Evolutionary conservation across 2,888 invertebrate genomes (phyloP).

Genomic region (Bimastos eiseni): DNA sequence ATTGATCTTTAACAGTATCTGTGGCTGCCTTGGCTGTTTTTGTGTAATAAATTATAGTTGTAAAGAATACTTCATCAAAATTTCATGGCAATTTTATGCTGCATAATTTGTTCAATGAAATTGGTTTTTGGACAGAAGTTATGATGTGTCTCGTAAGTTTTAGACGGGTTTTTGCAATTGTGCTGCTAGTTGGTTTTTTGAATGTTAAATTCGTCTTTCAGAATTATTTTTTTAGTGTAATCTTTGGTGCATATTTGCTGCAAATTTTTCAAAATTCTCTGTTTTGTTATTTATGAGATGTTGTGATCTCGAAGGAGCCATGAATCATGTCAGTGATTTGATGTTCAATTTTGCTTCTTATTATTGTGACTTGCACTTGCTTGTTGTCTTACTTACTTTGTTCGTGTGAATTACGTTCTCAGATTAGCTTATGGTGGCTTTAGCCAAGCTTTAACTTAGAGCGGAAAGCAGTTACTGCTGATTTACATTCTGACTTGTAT

Average conservation of each 20-base stretch:
- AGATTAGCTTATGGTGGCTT: background rate
- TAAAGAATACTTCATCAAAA: slow-evolving; percentile 6
- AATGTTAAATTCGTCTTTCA: background rate
- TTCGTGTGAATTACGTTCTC: background rate
- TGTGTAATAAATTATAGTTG: background rate
- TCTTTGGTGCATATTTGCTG: background rate
- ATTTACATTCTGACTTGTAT: background rate
- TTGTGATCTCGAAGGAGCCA: background rate
- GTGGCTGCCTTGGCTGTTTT: background rate
- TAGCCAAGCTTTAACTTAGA: background rate
- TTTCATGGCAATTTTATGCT: background rate
- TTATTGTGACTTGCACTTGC: slow-evolving; percentile 13
- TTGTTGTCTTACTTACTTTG: background rate
- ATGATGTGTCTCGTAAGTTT: background rate
- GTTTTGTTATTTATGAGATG: background rate
- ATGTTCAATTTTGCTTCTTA: slow-evolving; percentile 13
- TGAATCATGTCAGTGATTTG: slow-evolving; percentile 13
- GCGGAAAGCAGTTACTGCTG: background rate
- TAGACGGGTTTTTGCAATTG: background rate
- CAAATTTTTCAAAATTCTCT: background rate
- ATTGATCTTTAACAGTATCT: background rate
- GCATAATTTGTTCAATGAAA: background rate
- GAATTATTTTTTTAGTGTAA: background rate
- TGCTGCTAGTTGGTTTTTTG: background rate
- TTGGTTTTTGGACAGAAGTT: background rate